Evolutionary conservation across 2,888 invertebrate genomes (phyloP).

Genomic region (Tetragnatha montana): DNA sequence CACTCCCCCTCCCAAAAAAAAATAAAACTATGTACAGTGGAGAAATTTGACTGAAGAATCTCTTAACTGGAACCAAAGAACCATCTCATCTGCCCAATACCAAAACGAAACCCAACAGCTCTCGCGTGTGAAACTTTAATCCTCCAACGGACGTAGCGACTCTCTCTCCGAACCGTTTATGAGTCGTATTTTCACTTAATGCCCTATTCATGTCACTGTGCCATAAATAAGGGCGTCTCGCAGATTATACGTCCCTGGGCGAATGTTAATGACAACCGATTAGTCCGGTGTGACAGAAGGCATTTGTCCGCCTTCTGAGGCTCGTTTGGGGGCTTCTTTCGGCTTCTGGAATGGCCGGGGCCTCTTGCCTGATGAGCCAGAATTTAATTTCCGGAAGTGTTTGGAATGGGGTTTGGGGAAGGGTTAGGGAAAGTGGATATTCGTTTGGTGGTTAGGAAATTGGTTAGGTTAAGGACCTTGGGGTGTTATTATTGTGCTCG

Average conservation of each 20-base stretch:
- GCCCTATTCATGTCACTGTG: conserved; percentile 39
- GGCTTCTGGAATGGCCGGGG: not conserved
- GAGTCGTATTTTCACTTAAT: conserved; percentile 27
- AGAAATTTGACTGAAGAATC: no score
- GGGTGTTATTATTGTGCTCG: no score
- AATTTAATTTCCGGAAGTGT: no score
- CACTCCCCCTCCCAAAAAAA: no score
- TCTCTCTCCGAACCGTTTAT: conserved; percentile 25
- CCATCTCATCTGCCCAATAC: no score
- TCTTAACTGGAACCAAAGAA: no score
- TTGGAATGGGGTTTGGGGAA: no score
- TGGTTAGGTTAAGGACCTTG: no score
- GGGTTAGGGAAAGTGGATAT: no score
- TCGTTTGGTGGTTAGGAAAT: no score
- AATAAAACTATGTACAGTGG: no score
- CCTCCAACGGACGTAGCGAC: conserved; percentile 3
- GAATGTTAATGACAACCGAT: conserved; percentile 50
- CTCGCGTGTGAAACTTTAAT: conserved; percentile 26
- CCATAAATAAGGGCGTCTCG: conserved; percentile 51
- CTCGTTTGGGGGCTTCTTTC: not conserved
- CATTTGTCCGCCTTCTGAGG: conserved; percentile 22
- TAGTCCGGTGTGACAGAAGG: conserved; percentile 31
- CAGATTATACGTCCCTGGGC: conserved; percentile 46
- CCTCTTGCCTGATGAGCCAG: not conserved
- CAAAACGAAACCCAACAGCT: no score